Evolutionary conservation across 1,140 invertebrate species (phyloP).

Genomic region (Melitaea cinxia): DNA sequence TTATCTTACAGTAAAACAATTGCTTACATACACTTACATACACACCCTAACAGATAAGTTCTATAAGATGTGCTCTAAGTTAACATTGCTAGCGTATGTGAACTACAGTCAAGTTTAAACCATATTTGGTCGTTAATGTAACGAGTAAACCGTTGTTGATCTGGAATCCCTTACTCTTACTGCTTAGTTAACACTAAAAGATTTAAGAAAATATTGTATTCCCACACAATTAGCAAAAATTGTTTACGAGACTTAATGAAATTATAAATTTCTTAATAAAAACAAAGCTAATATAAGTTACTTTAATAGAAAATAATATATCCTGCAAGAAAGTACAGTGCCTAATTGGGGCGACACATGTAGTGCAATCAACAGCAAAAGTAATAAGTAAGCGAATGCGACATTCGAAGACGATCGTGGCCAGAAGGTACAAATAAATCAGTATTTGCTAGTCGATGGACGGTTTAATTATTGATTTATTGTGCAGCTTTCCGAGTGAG

Average conservation of each 20-base stretch:
- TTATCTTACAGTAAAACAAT: conserved; percentile 30
- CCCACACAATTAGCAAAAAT: not conserved
- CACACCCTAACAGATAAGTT: conserved; percentile 50
- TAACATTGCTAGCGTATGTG: conserved; percentile 60
- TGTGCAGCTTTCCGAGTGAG: conserved; percentile 55
- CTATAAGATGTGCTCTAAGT: conserved; percentile 51
- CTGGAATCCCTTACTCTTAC: conserved; percentile 65
- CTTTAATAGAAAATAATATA: not conserved
- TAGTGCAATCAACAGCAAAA: conserved; percentile 29
- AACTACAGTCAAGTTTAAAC: conserved; percentile 65
- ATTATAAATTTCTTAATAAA: too few relatives aligned
- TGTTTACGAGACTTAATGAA: not conserved
- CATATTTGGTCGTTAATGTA: conserved; percentile 60
- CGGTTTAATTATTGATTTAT: conserved; percentile 80
- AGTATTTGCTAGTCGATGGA: conserved; percentile 75
- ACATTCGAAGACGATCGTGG: conserved; percentile 59
- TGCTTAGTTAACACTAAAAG: conserved; percentile 68
- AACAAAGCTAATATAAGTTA: not conserved
- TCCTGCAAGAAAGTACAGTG: conserved; percentile 5
- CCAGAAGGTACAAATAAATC: conserved; percentile 73
- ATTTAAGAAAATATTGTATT: conserved; percentile 51
- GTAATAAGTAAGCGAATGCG: conserved; percentile 32
- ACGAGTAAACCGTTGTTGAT: conserved; percentile 65
- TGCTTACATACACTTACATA: conserved; percentile 27
- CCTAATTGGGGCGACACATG: conserved; percentile 18